Percentiles rank a stretch among this genome's conserved stretches.
These are phyloP conservation scores for Tragelaphus buxtoni DNA, from an alignment of 2,113 vertebrate genomes.

Conservation along the genomic window DNA sequence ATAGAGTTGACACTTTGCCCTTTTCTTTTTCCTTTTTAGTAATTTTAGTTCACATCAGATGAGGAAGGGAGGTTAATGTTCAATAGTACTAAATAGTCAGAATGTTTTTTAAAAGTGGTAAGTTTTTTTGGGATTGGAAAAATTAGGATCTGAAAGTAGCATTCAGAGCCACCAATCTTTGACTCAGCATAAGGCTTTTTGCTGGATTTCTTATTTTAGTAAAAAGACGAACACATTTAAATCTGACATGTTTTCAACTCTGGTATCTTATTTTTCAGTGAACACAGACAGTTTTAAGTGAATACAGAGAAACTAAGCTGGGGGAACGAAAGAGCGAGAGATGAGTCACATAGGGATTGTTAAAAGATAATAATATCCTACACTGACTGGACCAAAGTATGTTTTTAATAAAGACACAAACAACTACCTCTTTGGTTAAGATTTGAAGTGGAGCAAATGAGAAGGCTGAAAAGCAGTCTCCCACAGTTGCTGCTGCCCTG, in stretches of 20 bases:
- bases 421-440: neutral
- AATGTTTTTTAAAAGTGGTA: neutral
- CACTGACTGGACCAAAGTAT: neutral
- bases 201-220: slow-evolving; percentile 42
- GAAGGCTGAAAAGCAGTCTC: neutral
- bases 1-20: neutral
- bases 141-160: slow-evolving; percentile 43
- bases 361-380: neutral
- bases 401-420: neutral
- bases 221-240: neutral
- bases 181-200: slow-evolving; percentile 35
- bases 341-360: neutral
- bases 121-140: neutral
- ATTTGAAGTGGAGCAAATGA: neutral
- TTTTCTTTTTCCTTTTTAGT: neutral
- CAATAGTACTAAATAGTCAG: neutral
- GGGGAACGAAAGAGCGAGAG: neutral
- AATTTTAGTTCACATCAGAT: neutral
- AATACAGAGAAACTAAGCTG: neutral
- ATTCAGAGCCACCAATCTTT: neutral
- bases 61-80: neutral
- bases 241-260: neutral
- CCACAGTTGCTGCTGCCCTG: neutral
- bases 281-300: neutral
- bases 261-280: neutral